Evolutionary conservation across 2,113 vertebrate species (phyloP).

Genomic region (Xiphophorus couchianus): DNA sequence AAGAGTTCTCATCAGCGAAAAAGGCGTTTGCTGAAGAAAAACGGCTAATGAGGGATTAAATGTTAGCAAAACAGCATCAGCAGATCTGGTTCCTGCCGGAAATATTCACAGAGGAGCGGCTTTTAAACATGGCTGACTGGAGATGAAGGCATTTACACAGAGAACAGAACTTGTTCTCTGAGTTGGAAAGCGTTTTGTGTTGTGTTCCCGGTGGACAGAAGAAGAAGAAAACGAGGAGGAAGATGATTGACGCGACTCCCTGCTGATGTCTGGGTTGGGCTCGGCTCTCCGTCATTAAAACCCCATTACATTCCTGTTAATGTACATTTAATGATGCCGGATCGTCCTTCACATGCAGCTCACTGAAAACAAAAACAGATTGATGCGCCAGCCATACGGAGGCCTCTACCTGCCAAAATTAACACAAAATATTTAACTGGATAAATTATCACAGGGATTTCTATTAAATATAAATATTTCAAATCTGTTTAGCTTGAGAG

Average conservation of each 20-base stretch:
- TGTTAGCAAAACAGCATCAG: background rate
- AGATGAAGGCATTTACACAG: background rate
- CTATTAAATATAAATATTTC: slow-evolving; percentile 1
- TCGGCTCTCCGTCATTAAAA: slow-evolving; percentile 63
- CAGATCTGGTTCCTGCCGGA: background rate
- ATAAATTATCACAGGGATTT: background rate
- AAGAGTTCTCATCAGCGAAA: slow-evolving; percentile 42
- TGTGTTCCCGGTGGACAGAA: background rate
- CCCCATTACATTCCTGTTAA: slow-evolving; percentile 62
- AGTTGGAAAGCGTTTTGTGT: background rate
- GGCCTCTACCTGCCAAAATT: background rate
- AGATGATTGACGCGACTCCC: slow-evolving; percentile 26
- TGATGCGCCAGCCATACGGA: slow-evolving; percentile 18
- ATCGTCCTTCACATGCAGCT: slow-evolving; percentile 63
- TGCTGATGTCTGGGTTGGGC: slow-evolving; percentile 46
- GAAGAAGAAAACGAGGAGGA: slow-evolving; percentile 4
- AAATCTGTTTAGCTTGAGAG: too few relatives aligned
- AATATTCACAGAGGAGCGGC: background rate
- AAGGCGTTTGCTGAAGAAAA: background rate
- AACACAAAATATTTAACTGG: background rate
- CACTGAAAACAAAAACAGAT: slow-evolving; percentile 55
- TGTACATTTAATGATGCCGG: slow-evolving; percentile 68
- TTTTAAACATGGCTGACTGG: background rate
- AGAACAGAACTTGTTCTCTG: background rate
- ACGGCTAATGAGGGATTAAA: slow-evolving; percentile 39